These are phyloP conservation scores for Fistularia tabacaria DNA, from an alignment of 2,797 vertebrate genomes.

Conservation along the genomic window DNA sequence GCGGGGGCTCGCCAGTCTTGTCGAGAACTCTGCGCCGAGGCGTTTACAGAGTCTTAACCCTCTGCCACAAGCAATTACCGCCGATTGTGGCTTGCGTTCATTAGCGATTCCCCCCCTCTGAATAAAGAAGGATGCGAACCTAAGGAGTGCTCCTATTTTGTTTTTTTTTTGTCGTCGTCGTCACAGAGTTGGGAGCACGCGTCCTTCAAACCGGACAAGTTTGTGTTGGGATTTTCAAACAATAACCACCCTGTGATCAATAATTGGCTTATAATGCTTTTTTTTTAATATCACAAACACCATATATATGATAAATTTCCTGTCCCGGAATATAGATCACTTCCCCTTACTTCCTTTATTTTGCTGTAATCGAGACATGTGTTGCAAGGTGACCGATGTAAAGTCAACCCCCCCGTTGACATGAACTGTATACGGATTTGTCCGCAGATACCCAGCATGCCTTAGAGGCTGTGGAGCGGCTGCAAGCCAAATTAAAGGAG, in stretches of 20 bases:
- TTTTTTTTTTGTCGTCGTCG: not conserved
- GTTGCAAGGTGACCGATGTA: too few relatives aligned
- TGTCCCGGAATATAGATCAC: too few relatives aligned
- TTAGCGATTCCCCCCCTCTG: conserved; percentile 34
- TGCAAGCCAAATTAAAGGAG: conserved; percentile 87
- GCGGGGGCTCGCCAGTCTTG: conserved; percentile 31
- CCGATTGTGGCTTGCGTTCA: conserved; percentile 32
- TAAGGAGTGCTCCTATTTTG: conserved; percentile 1
- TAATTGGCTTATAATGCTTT: too few relatives aligned
- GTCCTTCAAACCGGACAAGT: too few relatives aligned
- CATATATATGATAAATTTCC: too few relatives aligned
- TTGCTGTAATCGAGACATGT: too few relatives aligned
- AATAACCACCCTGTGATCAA: too few relatives aligned
- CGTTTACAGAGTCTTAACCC: conserved; percentile 54
- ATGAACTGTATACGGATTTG: conserved; percentile 5
- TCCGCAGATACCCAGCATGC: conserved; percentile 82
- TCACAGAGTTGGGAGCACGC: too few relatives aligned
- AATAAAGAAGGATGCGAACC: conserved; percentile 46
- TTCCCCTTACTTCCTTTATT: too few relatives aligned
- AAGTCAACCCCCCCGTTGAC: too few relatives aligned
- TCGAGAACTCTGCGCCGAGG: conserved; percentile 45
- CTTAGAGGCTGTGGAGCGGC: conserved; percentile 88
- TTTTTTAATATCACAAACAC: too few relatives aligned
- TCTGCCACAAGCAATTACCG: conserved; percentile 58
- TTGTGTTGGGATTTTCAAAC: too few relatives aligned